Conservation (phyloP, 53 echinoderm and acorn worm genomes). For the Stichopus horrens region DNA sequence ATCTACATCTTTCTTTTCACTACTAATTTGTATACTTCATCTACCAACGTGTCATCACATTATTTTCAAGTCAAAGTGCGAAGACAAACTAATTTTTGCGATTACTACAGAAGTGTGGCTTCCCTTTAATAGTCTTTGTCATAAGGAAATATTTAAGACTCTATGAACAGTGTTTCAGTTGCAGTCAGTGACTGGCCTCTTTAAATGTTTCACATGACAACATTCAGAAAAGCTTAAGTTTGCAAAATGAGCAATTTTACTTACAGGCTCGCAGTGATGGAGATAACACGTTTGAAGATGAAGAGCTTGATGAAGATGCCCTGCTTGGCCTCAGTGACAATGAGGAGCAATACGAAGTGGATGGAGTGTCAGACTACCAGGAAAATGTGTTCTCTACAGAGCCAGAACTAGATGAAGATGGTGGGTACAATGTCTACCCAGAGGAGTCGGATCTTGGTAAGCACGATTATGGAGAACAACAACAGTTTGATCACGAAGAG, state of each 20-base stretch:
- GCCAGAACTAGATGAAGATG: constrained; percentile 16
- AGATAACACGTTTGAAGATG: constrained; percentile 41
- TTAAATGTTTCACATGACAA: too few species aligned
- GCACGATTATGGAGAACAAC: neutral
- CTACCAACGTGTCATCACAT: too few species aligned
- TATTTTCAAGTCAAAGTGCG: too few species aligned
- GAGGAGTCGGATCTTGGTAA: neutral
- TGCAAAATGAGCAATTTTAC: neutral
- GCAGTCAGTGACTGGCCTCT: too few species aligned
- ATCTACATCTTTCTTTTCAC: neutral
- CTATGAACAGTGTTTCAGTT: too few species aligned
- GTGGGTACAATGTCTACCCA: constrained; percentile 13
- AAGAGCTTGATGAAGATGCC: constrained; percentile 93
- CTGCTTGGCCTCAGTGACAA: constrained; percentile 82
- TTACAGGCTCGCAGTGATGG: neutral
- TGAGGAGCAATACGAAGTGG: constrained; percentile 57
- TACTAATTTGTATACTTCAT: too few species aligned
- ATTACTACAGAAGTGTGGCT: too few species aligned
- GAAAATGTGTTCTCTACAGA: neutral
- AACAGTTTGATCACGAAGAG: neutral
- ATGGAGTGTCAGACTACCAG: neutral
- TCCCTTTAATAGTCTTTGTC: too few species aligned
- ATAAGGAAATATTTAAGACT: too few species aligned
- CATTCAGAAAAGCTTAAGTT: too few species aligned
- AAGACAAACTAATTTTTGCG: too few species aligned